Evolutionary conservation across 2,888 invertebrate genomes (phyloP).

Genomic region (Chesias legatella): DNA sequence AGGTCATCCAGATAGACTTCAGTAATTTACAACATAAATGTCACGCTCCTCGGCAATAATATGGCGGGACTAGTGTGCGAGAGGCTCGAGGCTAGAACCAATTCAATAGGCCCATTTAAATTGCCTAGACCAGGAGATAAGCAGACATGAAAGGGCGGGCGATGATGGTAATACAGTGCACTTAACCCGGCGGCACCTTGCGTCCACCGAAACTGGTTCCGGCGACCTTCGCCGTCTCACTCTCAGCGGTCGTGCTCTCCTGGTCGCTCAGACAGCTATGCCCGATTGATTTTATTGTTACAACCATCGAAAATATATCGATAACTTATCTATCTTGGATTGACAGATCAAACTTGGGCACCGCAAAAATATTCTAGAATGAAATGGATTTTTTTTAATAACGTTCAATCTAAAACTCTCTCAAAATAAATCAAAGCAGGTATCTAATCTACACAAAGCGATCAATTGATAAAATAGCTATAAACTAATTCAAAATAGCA

Average conservation of each 20-base stretch:
- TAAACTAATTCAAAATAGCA: slow-evolving; percentile 4
- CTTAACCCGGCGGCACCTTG: slow-evolving; percentile 77
- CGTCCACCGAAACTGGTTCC: slow-evolving; percentile 74
- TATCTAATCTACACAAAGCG: no score
- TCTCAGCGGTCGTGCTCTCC: slow-evolving; percentile 61
- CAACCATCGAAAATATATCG: slow-evolving; percentile 36
- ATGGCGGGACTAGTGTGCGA: slow-evolving; percentile 25
- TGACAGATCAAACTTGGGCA: no score
- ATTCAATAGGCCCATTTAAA: slow-evolving; percentile 72
- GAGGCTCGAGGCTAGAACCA: slow-evolving; percentile 36
- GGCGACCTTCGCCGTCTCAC: slow-evolving; percentile 66
- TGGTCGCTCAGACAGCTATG: slow-evolving; percentile 60
- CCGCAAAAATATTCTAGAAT: no score
- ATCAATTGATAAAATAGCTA: background rate
- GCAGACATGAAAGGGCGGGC: slow-evolving; percentile 73
- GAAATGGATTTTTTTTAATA: no score
- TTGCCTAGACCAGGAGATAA: slow-evolving; percentile 67
- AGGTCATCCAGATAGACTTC: slow-evolving; percentile 11
- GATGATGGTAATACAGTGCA: slow-evolving; percentile 75
- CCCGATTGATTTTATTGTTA: slow-evolving; percentile 60
- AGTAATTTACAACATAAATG: slow-evolving; percentile 24
- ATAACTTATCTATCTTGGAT: slow-evolving; percentile 8
- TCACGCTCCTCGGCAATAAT: slow-evolving; percentile 21
- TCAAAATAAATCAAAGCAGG: no score
- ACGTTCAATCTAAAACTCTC: no score